These are phyloP conservation scores for Platysteira castanea DNA, from an alignment of 2,113 vertebrate species.

Conservation along the genomic window DNA sequence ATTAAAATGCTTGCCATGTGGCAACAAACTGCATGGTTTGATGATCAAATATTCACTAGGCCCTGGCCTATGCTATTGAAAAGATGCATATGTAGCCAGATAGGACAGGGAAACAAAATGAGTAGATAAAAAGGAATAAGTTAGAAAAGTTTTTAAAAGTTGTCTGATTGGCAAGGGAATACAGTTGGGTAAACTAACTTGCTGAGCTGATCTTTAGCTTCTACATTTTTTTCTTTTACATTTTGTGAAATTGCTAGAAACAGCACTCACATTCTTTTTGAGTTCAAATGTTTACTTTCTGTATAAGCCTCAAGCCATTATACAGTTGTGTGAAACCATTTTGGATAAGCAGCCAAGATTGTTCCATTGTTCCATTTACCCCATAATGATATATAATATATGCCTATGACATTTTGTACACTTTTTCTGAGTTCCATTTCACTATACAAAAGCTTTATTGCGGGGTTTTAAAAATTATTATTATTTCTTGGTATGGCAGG, in stretches of 20 bases:
- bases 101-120: neutral
- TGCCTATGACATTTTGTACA: constrained; percentile 17
- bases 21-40: neutral
- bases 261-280: neutral
- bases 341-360: constrained; percentile 13
- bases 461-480: neutral
- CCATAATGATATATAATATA: constrained; percentile 28
- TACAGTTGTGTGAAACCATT: constrained; percentile 30
- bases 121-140: neutral
- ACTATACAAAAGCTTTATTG: neutral
- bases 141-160: neutral
- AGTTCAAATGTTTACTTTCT: constrained; percentile 2
- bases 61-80: neutral
- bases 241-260: neutral
- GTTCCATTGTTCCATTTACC: constrained; percentile 14
- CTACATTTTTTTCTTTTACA: neutral
- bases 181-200: neutral
- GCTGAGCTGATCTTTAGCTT: neutral
- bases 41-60: neutral
- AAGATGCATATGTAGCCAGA: neutral
- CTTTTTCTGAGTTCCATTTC: constrained; percentile 42
- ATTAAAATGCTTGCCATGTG: neutral
- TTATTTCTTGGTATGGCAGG: neutral
- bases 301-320: constrained; percentile 4
- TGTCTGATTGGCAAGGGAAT: neutral